A percentile compares a stretch with the other conserved stretches of the same genome.
Evolutionary conservation across 2,888 invertebrate genomes (phyloP).

Genomic region (Cheilosia vulpina): DNA sequence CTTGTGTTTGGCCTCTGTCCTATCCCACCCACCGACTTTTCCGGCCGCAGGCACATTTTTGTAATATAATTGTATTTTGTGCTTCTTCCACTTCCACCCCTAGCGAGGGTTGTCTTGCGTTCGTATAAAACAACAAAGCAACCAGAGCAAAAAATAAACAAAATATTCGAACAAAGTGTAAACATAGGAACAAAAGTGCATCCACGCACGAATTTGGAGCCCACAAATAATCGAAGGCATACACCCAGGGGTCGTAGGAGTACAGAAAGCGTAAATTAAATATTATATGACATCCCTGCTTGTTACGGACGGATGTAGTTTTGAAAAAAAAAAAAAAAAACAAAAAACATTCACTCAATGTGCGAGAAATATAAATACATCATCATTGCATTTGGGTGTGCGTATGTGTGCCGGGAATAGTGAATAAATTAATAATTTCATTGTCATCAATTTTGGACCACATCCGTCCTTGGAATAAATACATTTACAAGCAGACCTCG

Average conservation of each 20-base stretch:
- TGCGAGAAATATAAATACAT: slow-evolving; percentile 24
- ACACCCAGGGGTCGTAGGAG: neutral
- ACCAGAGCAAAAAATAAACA: slow-evolving; percentile 23
- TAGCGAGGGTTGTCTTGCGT: neutral
- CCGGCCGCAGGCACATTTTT: slow-evolving; percentile 2
- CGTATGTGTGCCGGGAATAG: neutral
- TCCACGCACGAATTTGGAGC: neutral
- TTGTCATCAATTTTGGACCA: slow-evolving; percentile 1
- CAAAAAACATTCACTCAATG: slow-evolving; percentile 2
- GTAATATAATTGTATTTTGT: neutral
- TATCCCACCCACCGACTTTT: slow-evolving; percentile 2
- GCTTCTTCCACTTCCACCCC: slow-evolving; percentile 15
- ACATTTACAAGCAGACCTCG: neutral
- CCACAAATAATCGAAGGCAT: neutral
- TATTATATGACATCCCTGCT: neutral
- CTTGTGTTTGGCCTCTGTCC: slow-evolving; percentile 9
- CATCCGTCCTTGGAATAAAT: slow-evolving; percentile 31
- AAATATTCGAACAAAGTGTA: slow-evolving; percentile 18
- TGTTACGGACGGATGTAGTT: slow-evolving; percentile 26
- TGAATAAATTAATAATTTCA: slow-evolving; percentile 21
- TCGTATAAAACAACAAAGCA: neutral
- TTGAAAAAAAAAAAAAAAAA: slow-evolving; percentile 14
- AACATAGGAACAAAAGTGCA: slow-evolving; percentile 20
- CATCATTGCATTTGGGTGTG: slow-evolving; percentile 16
- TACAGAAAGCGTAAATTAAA: neutral